These are phyloP conservation scores for Actinernus sp. DNA, from an alignment of 92 coral and sea anemone genomes.

Conservation along the genomic window DNA sequence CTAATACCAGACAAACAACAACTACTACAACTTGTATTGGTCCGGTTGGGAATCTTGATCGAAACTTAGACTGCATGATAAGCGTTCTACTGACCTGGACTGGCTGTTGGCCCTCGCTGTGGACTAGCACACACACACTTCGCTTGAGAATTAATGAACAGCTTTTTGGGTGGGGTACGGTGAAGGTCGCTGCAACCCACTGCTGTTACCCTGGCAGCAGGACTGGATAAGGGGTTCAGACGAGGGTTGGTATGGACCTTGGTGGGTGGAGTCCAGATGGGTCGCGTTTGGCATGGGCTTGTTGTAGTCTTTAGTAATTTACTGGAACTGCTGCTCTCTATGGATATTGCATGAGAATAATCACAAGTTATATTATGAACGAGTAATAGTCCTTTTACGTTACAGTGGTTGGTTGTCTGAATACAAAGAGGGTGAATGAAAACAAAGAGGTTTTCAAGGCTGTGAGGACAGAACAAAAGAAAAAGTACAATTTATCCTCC, in stretches of 20 bases:
- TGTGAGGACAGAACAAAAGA: not conserved
- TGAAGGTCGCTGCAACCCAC: conserved; percentile 1
- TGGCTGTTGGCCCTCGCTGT: not conserved
- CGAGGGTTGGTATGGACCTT: conserved; percentile 66
- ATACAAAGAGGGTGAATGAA: not conserved
- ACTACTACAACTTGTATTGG: no score
- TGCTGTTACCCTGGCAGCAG: conserved; percentile 36
- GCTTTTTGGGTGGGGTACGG: conserved; percentile 35
- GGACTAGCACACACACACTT: not conserved
- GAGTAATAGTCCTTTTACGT: no score
- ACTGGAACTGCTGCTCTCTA: not conserved
- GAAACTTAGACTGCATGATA: no score
- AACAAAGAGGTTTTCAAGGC: not conserved
- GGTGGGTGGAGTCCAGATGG: conserved; percentile 32
- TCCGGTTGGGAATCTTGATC: no score
- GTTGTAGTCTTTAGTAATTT: not conserved
- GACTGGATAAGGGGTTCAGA: conserved; percentile 54
- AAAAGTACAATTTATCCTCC: not conserved
- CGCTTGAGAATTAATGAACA: not conserved
- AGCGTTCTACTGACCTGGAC: no score
- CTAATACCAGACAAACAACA: no score
- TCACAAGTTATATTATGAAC: no score
- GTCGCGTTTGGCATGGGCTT: conserved; percentile 11
- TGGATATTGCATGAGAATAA: no score
- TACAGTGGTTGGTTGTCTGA: not conserved